Conservation (phyloP, 2,113 vertebrate genomes). For the Epinephelus fuscoguttatus region DNA sequence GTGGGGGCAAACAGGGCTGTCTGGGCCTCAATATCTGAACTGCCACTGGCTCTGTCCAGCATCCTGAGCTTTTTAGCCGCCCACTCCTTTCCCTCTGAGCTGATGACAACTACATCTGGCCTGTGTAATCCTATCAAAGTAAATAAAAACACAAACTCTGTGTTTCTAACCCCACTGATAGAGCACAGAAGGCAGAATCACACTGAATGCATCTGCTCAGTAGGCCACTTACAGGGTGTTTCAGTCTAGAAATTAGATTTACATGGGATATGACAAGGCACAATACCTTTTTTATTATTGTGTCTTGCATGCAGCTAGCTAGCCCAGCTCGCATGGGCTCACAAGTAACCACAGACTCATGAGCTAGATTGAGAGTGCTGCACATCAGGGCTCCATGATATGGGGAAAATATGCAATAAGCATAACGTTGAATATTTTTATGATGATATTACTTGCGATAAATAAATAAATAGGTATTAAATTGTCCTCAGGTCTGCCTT, state of each 20-base stretch:
- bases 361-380: neutral
- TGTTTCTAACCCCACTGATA: conserved; percentile 22
- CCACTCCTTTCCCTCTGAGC: conserved; percentile 67
- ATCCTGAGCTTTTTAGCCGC: conserved; percentile 45
- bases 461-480: no score
- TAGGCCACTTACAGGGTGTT: conserved; percentile 1
- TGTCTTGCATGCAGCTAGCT: neutral
- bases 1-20: conserved; percentile 38
- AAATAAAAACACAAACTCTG: conserved; percentile 51
- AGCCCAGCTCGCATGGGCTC: neutral
- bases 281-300: conserved; percentile 16
- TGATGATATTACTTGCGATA: no score
- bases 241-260: neutral
- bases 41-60: conserved; percentile 57
- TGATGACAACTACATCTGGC: conserved; percentile 66
- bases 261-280: conserved; percentile 1
- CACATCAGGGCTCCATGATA: no score
- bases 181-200: conserved; percentile 37
- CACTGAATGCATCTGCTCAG: conserved; percentile 14
- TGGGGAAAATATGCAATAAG: no score
- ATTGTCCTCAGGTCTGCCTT: no score
- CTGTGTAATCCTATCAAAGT: conserved; percentile 54
- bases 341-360: neutral
- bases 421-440: no score
- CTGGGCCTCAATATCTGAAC: conserved; percentile 57